Evolutionary conservation across 2,888 invertebrate species (phyloP), one percentile per base, ranked within the genome.

Genomic region (Agonopterix heracliana): DNA sequence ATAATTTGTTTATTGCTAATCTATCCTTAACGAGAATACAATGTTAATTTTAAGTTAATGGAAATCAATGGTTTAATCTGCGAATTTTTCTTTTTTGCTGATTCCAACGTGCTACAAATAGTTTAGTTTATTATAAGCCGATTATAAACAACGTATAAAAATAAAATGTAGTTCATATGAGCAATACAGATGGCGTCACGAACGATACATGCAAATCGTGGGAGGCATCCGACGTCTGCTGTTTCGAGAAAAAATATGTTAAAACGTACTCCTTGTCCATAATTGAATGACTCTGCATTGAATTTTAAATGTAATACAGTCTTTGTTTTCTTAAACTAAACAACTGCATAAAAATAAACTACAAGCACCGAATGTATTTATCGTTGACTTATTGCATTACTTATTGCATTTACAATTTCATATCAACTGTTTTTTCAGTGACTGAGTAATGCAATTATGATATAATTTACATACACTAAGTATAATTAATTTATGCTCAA

Each of bases 271-370:
- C 61, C 64, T 65, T 63, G 64, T 60, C 59, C 57, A 65, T 75
- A 81, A 81, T 77, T 78, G 72, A 74, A 75, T 70, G 65, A 61
- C 63, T 68, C 66, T 66, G 66, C 75, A 79, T 81, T 81, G 75
- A 81, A 72, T 78, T 81, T 81, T 74, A 79, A 78, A 80, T 81
- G 77, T 71, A 71, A 74, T 70, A 65, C 57, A 61, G 60, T 73
- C 69, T 72, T 74, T 74, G 74, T 76, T 71, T 73, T 71, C 65
- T 69, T 63, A 63, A 71, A 64, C 60, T 63, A 63, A 60, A 61
- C 55, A 53, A 41, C 36, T 43, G 43, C 48, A 47, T 10, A 34
- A 43, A 48, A 10, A 38, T 38, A 38, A n/a, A 9, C n/a, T 44
- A 14, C 55, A 56, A 63, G 58, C 56, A 52, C 38, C 47, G 58